Evolutionary conservation across 2,797 vertebrate genomes (phyloP).

Genomic region (Crocodylus rhombifer): DNA sequence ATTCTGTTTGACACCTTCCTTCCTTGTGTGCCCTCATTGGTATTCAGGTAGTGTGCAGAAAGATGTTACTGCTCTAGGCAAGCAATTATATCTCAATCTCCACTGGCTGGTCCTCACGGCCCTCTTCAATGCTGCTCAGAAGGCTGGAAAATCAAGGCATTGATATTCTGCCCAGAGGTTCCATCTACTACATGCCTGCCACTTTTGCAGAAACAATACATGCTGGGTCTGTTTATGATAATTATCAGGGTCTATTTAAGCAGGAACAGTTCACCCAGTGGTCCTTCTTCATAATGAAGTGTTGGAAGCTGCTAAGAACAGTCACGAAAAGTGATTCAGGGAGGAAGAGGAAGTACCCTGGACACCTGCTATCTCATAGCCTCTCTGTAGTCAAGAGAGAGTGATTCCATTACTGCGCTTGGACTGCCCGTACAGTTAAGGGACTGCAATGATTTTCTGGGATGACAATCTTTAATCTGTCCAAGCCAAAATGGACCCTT

Average conservation of each 20-base stretch:
- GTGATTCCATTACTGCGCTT: not conserved
- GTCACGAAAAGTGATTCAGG: not conserved
- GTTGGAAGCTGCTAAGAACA: conserved; percentile 27
- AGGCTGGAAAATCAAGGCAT: conserved; percentile 79
- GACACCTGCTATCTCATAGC: not conserved
- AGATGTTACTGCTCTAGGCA: conserved; percentile 80
- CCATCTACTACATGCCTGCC: conserved; percentile 52
- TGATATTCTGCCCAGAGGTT: conserved; percentile 77
- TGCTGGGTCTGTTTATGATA: conserved; percentile 44
- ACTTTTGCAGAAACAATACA: conserved; percentile 48
- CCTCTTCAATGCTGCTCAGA: conserved; percentile 71
- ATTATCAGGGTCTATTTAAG: conserved; percentile 61
- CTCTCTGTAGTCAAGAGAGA: not conserved
- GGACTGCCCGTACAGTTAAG: not conserved
- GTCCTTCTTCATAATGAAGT: conserved; percentile 11
- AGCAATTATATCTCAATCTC: conserved; percentile 83
- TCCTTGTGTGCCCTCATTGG: conserved; percentile 71
- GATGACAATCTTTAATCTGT: not conserved
- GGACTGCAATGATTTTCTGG: not conserved
- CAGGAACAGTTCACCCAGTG: conserved; percentile 41
- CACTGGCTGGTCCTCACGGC: conserved; percentile 74
- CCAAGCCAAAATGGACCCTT: not conserved
- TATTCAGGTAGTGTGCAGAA: conserved; percentile 75
- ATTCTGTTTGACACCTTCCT: conserved; percentile 52
- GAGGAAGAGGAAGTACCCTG: not conserved